A percentile compares a stretch with the other conserved stretches of the same genome.
Conservation (phyloP, 2,888 invertebrate genomes). For the Lepidonotus clava region DNA sequence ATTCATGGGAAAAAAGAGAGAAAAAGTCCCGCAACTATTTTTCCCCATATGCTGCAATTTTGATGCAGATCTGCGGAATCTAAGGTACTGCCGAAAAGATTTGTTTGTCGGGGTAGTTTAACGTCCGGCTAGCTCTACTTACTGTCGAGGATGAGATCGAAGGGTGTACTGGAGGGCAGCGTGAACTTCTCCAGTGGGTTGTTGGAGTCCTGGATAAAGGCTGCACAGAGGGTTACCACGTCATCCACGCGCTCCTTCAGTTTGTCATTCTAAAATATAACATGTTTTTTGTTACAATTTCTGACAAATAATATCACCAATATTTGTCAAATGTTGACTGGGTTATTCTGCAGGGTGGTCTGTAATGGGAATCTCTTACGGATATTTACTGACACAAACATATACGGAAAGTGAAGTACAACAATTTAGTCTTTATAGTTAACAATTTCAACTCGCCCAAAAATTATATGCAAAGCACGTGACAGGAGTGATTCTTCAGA, state of each 20-base stretch:
- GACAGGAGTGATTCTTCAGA: too few relatives aligned
- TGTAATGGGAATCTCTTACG: too few relatives aligned
- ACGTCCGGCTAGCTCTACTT: conserved; percentile 6
- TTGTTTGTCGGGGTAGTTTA: not conserved
- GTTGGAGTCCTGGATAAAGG: conserved; percentile 53
- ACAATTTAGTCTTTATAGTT: too few relatives aligned
- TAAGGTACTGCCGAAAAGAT: not conserved
- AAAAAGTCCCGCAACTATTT: not conserved
- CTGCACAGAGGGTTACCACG: conserved; percentile 57
- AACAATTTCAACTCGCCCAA: too few relatives aligned
- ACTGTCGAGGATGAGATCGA: conserved; percentile 51
- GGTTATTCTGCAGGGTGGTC: too few relatives aligned
- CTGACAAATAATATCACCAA: too few relatives aligned
- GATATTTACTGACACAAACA: too few relatives aligned
- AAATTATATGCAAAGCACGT: too few relatives aligned
- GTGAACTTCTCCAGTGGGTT: conserved; percentile 58
- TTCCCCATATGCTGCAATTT: not conserved
- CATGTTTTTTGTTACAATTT: too few relatives aligned
- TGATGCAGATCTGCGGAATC: too few relatives aligned
- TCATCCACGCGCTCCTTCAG: conserved; percentile 28
- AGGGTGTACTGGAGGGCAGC: conserved; percentile 55
- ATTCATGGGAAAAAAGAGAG: not conserved
- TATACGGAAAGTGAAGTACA: too few relatives aligned
- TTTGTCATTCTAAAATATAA: not conserved
- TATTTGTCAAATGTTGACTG: too few relatives aligned